Conservation (phyloP, 2,797 vertebrate species). For the Vireo griseus region DNA sequence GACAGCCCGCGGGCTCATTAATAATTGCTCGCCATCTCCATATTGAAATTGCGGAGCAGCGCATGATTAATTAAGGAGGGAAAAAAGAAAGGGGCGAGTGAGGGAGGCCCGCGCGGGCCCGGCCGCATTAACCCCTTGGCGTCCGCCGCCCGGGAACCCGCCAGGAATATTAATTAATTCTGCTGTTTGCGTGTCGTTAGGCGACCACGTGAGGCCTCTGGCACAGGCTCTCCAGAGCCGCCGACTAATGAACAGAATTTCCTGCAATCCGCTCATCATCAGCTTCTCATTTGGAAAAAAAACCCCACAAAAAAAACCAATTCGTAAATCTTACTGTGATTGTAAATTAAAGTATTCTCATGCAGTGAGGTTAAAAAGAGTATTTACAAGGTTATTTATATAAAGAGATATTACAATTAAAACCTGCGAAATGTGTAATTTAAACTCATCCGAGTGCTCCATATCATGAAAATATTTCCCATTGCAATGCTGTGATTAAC, state of each 20-base stretch:
- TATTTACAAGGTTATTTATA: background rate
- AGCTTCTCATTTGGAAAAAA: background rate
- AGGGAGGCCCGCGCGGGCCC: background rate
- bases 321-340: background rate
- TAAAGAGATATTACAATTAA: background rate
- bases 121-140: constrained; percentile 25
- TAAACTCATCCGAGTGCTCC: background rate
- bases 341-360: background rate
- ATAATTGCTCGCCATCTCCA: constrained; percentile 62
- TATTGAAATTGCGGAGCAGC: constrained; percentile 38
- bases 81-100: background rate
- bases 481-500: background rate
- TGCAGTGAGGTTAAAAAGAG: background rate
- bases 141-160: background rate
- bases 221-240: background rate
- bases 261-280: background rate
- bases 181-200: background rate
- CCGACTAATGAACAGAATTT: background rate
- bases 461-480: background rate
- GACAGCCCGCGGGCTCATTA: constrained; percentile 60
- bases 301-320: rapidly evolving
- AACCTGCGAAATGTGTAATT: background rate
- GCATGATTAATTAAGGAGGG: constrained; percentile 56
- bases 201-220: background rate
- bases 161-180: constrained; percentile 20